Evolutionary conservation across 2,797 vertebrate species (phyloP).

Genomic region (Loriculus beryllinus): DNA sequence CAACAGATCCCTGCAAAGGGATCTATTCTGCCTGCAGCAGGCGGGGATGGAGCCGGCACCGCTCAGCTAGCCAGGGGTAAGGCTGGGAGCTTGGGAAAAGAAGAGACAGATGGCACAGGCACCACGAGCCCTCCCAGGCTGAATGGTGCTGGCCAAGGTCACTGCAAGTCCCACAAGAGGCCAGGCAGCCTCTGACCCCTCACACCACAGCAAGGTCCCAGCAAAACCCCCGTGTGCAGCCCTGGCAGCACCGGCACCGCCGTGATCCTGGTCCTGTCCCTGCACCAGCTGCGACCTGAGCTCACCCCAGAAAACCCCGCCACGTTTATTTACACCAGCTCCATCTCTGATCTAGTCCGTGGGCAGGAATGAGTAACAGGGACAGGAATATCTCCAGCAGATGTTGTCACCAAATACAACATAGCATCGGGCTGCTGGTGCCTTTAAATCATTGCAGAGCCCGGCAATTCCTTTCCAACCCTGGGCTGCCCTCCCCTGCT

Average conservation of each 20-base stretch:
- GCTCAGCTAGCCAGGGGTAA: accelerated
- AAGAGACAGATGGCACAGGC: not conserved
- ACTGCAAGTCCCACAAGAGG: accelerated
- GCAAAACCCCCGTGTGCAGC: not conserved
- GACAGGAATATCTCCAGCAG: conserved; percentile 27
- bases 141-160: not conserved
- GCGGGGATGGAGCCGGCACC: not conserved
- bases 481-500: not conserved
- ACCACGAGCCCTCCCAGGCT: accelerated
- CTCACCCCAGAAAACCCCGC: conserved; percentile 22
- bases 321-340: not conserved
- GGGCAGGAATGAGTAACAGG: conserved; percentile 50
- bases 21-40: not conserved
- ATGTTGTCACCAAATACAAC: conserved; percentile 42
- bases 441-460: not conserved
- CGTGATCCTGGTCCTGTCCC: accelerated
- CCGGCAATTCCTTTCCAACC: not conserved
- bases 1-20: not conserved
- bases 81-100: not conserved
- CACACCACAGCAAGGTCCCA: accelerated
- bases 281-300: not conserved
- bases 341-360: not conserved
- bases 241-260: not conserved
- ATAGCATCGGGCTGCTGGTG: not conserved
- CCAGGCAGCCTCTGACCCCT: not conserved